Conservation (phyloP, 2,888 invertebrate genomes). For the Drosophila neonasuta region DNA sequence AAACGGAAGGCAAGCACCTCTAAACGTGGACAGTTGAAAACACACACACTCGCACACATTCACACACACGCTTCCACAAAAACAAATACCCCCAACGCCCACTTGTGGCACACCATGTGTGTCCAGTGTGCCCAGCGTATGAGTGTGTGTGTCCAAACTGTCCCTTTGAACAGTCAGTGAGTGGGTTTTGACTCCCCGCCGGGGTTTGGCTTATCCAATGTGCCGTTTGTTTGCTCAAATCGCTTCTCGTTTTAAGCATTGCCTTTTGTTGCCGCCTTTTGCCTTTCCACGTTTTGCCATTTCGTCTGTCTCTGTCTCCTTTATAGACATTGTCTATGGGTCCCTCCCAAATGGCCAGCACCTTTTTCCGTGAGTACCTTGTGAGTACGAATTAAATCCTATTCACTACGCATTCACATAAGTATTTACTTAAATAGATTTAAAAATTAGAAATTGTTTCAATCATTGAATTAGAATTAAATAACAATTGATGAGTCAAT, state of each 20-base stretch:
- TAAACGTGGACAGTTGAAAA: constrained; percentile 60
- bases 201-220: constrained; percentile 71
- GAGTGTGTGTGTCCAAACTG: constrained; percentile 15
- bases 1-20: constrained; percentile 61
- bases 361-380: constrained; percentile 7
- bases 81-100: constrained; percentile 33
- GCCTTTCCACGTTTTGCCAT: constrained; percentile 37
- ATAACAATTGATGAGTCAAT: too few relatives aligned
- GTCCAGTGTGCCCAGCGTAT: constrained; percentile 22
- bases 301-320: constrained; percentile 41
- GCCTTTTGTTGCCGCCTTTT: constrained; percentile 50
- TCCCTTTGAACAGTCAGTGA: constrained; percentile 37
- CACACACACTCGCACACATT: constrained; percentile 6
- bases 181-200: constrained; percentile 31
- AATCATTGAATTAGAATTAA: background rate
- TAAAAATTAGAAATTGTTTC: background rate
- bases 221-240: constrained; percentile 67
- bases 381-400: constrained; percentile 17
- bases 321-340: constrained; percentile 45
- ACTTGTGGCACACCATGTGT: constrained; percentile 49
- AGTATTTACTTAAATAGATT: background rate
- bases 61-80: background rate
- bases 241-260: constrained; percentile 63
- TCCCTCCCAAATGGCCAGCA: constrained; percentile 29
- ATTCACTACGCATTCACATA: constrained; percentile 15